These are phyloP conservation scores for Eupithecia dodoneata DNA, from an alignment of 2,888 invertebrate species.

Conservation along the genomic window DNA sequence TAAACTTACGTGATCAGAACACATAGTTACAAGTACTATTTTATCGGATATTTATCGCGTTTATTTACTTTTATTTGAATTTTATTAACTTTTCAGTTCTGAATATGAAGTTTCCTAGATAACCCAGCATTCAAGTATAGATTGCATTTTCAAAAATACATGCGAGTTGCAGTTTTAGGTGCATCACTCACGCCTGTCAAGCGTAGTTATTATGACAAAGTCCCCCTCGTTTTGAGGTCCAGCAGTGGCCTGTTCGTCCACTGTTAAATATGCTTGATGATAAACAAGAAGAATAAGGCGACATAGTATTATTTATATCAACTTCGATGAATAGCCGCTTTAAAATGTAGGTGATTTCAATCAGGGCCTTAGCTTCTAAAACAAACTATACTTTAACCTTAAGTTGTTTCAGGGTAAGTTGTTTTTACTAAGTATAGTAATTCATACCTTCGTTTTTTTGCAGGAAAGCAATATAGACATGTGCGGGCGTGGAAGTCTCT, in stretches of 20 bases:
- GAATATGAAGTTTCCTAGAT: not conserved
- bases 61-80: too few relatives aligned
- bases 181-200: not conserved
- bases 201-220: not conserved
- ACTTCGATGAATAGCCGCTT: not conserved
- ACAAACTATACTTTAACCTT: not conserved
- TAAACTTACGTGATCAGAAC: too few relatives aligned
- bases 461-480: constrained; percentile 88
- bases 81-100: not conserved
- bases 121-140: too few relatives aligned
- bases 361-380: not conserved
- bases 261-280: not conserved
- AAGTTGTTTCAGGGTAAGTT: not conserved
- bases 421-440: not conserved
- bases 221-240: too few relatives aligned
- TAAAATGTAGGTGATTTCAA: not conserved
- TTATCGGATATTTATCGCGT: too few relatives aligned
- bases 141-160: too few relatives aligned
- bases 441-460: constrained; percentile 8
- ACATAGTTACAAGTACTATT: too few relatives aligned
- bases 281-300: not conserved
- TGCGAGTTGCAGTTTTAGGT: too few relatives aligned
- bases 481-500: constrained; percentile 82
- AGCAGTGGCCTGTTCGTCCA: not conserved
- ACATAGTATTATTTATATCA: not conserved